phyloP scores from a whole-genome alignment of 2,113 vertebrate genomes.

The Oriolus oriolus region DNA sequence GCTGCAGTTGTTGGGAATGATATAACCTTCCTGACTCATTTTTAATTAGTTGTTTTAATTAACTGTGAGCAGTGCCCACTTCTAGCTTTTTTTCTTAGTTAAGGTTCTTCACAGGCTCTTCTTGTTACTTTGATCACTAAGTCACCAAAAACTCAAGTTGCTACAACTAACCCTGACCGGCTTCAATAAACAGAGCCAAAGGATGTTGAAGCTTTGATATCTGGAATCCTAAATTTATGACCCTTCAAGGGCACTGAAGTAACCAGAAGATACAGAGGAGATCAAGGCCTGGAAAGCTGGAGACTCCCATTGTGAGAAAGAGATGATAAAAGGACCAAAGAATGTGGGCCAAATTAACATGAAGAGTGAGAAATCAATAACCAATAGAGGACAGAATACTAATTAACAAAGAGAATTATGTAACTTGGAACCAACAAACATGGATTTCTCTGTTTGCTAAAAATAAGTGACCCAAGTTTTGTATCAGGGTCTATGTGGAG shows the following conservation, averaged over 20 bases:
- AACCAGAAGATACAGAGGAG: not conserved
- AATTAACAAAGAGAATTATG: not conserved
- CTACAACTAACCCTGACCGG: not conserved
- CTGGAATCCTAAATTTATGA: not conserved
- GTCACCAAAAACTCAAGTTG: not conserved
- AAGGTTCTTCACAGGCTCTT: not conserved
- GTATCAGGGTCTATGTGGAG: not conserved
- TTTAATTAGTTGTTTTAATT: not conserved
- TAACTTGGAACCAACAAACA: not conserved
- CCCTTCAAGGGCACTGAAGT: not conserved
- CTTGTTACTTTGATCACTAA: not conserved
- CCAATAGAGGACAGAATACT: not conserved
- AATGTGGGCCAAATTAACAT: not conserved
- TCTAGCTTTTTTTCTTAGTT: not conserved
- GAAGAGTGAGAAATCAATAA: not conserved
- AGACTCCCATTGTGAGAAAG: not conserved
- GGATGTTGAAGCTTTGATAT: not conserved
- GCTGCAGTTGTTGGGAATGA: not conserved
- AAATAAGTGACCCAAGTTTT: not conserved
- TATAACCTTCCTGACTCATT: not conserved
- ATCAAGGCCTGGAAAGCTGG: not conserved
- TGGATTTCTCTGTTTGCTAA: not conserved
- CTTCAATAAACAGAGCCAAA: not conserved
- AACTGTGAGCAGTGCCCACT: not conserved
- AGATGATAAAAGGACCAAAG: not conserved